Base-by-base conservation (phyloP, 1,140 invertebrate species). In the Apis dorsata region DNA sequence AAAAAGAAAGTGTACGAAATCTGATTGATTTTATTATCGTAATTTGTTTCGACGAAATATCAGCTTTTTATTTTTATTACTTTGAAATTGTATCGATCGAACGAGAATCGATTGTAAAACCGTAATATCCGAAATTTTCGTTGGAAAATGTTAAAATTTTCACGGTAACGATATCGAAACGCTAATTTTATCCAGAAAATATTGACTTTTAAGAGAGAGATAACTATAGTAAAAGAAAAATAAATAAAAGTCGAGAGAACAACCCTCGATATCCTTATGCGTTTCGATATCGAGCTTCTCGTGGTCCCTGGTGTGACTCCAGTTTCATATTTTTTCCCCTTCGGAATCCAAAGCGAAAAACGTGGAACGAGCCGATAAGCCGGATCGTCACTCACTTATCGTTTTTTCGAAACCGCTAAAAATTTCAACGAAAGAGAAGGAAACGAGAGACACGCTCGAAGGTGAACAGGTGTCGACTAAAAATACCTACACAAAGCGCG, bases 391-490 rank as follows among this genome's bases (percentile, higher is more conserved):
- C 63, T 81, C 72, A 76, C 79, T 81, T 81, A 81, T 81, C 79
- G 53, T 73, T n/a, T 49, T 24, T 34, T 53, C 49, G 44, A 68
- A 63, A 51, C 34, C 63, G 73, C 34, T 59, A 68, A 68, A 76
- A 81, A 81, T 76, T n/a, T 63, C 34, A 12, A 53, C 12, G 34
- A 44, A 4, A 44, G 34, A 44, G 34, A 44, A 7, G 7, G 34
- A 44, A 7, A 44, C 10, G 3, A n/a, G 17, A 66, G 79, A 81
- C 76, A 81, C 79, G 53, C 34, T 59, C 11, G 79, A 81, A 81
- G 73, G 79, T 81, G 73, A 81, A 76, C 79, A 81, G 79, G 79
- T 81, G 79, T 68, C 55, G 79, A 81, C 63, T 49, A 76, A 76
- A 66, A 68, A 75, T 81, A 81, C 2, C 24, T 13, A n/a, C 21